Base-by-base conservation (phyloP, 1,140 invertebrate genomes). In the Dysdera silvatica region DNA sequence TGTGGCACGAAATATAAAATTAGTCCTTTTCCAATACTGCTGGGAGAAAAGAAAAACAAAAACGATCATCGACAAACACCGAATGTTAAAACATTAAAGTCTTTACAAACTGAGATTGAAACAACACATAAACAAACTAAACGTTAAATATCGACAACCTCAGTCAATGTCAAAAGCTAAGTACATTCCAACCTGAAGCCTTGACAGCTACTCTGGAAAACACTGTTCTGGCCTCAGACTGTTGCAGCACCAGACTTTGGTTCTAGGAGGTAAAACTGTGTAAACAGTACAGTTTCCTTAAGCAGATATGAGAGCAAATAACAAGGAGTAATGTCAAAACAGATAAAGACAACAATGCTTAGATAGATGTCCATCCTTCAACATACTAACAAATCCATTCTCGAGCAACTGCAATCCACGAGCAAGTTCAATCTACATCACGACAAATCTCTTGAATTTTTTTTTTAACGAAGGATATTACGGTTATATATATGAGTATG, bases 291-390 rank as follows among this genome's bases (percentile, higher is more conserved):
- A 61, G 52, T 33, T 28, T 61, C 28, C 14, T 26, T 54, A 54
- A 37, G 52, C 31, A 54, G 52, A 54, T 32, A 32, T 23, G 40
- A 45, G 54, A 61, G 59, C 59, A 51, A 53, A 63, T 56, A 49
- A 63, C 51, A 23, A 33, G 29, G 37, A 43, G 56, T 63, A 53
- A 52, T 56, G 53, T 47, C 41, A 49, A 61, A 49, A 63, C 52
- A 63, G 53, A 55, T 55, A 45, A 62, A 62, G 52, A 61, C 49
- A 54, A 63, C 61, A 63, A 63, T 45, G 56, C 40, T 56, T 54
- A 63, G 56, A 35, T 55, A 37, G 51, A 53, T 63, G 61, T n/a
- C 61, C 48, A 56, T 45, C 6, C n/a, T 14, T 23, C 8, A 45
- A 20, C 41, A 45, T n/a, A 55, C 49, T 23, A 49, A 48, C 56